These are phyloP conservation scores for Eilema sororculum DNA, from an alignment of 2,888 invertebrate species.

Conservation along the genomic window DNA sequence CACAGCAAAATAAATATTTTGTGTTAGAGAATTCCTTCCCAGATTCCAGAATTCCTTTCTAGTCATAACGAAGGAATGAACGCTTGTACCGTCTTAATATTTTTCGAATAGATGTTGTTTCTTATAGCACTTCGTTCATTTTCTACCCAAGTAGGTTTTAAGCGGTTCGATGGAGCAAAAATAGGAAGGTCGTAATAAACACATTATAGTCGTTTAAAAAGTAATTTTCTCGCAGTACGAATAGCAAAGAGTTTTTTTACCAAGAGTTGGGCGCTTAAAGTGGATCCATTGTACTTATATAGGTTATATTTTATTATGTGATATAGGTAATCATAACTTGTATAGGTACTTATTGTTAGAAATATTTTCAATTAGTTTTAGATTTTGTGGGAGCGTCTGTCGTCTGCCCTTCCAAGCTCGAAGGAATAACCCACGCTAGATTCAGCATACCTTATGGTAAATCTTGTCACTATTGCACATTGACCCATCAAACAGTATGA, in stretches of 20 bases:
- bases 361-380: too few species aligned
- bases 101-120: slow-evolving; percentile 40
- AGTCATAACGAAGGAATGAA: slow-evolving; percentile 38
- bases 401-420: too few species aligned
- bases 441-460: too few species aligned
- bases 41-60: slow-evolving; percentile 39
- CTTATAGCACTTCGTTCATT: slow-evolving; percentile 31
- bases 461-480: too few species aligned
- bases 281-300: neutral
- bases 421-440: too few species aligned
- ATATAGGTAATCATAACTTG: too few species aligned
- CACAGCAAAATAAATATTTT: slow-evolving; percentile 45
- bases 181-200: slow-evolving; percentile 12
- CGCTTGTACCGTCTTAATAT: slow-evolving; percentile 42
- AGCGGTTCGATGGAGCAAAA: slow-evolving; percentile 24
- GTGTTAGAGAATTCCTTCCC: slow-evolving; percentile 35
- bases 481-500: too few species aligned
- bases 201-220: slow-evolving; percentile 14
- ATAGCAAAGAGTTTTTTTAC: neutral
- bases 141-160: slow-evolving; percentile 29
- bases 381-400: too few species aligned
- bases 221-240: slow-evolving; percentile 1
- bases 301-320: too few species aligned
- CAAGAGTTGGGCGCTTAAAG: neutral
- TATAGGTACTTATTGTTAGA: too few species aligned